Base-by-base conservation (phyloP, 37 sponge, comb jelly and placozoan species). In the Chondrosia reniformis region DNA sequence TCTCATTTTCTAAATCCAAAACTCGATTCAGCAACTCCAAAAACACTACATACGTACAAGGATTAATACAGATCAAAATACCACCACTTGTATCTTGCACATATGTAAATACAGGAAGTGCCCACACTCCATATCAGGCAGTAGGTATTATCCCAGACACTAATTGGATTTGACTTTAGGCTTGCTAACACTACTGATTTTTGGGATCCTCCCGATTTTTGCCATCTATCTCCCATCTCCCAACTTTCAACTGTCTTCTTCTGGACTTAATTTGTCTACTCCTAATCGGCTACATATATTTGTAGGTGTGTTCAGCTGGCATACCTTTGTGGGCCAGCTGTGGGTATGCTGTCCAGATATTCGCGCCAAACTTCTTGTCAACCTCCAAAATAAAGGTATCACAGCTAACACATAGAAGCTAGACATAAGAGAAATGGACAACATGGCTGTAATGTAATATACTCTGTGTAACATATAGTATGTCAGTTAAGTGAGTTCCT, bases 321-420 rank as follows among this genome's bases (percentile, higher is more conserved):
- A 38, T 78, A 87, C 88, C 88, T 83, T 79, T 83, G 57, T 79
- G 83, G 25, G 88, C 88, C 12, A 75, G 33, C 40, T 88, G 77
- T 9, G 88, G 88, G 40, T 65, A 88, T 22, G 83, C 84, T 3
- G 22, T 55, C 88, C 88, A 88, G 0, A 88, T 27, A 5, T 0
- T 74, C 3, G 75, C 75, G 17, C 88, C 88, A 54, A 71, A 88
- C 45, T 49, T 73, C 40, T 79, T 76, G 40, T 88, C 88, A 30
- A 88, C 54, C 0, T 72, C 83, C 19, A 88, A 46, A 0, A 63
- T 78, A 79, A 88, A 88, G 24, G 59, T 34, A 30, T 83, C 88
- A 65, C 83, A 83, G 21, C 46, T 79, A 3, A 88, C 77, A 42
- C 76, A 88, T 59, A 87, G 41, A 5, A 54, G 5, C 88, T 87